phyloP scores from a whole-genome alignment of 2,113 vertebrate genomes.

The Callaeas wilsoni region DNA sequence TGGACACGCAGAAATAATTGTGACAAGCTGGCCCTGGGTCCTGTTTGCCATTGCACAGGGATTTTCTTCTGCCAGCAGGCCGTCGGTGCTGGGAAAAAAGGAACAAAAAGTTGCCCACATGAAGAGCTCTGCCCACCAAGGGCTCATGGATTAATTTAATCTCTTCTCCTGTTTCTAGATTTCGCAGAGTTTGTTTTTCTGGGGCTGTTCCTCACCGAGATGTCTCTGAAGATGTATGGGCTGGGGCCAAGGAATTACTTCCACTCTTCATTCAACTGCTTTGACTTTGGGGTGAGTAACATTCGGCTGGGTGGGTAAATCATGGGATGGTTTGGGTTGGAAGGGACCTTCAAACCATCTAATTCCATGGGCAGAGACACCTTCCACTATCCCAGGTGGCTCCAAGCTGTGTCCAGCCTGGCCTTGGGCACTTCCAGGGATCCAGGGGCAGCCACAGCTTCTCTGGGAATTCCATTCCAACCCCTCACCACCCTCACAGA shows the following conservation, averaged over 20 bases:
- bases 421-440: background rate
- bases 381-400: background rate
- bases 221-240: slow-evolving; percentile 97
- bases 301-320: background rate
- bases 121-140: background rate
- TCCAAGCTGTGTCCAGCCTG: background rate
- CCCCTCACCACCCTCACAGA: background rate
- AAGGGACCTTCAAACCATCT: background rate
- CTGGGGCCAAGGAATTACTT: slow-evolving; percentile 94
- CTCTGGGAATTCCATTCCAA: background rate
- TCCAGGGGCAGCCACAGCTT: background rate
- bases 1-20: background rate
- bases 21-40: background rate
- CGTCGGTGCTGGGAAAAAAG: background rate
- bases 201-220: slow-evolving; percentile 94
- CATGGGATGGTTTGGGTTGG: background rate
- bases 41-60: background rate
- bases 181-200: slow-evolving; percentile 96
- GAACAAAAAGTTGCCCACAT: background rate
- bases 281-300: slow-evolving; percentile 92
- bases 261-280: slow-evolving; percentile 97
- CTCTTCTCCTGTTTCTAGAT: slow-evolving; percentile 73
- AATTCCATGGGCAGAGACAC: background rate
- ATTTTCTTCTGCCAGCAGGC: background rate
- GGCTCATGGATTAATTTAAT: background rate